Evolutionary conservation across 2,797 vertebrate genomes (phyloP), one percentile per base, ranked within the genome.

Genomic region (Parambassis ranga): DNA sequence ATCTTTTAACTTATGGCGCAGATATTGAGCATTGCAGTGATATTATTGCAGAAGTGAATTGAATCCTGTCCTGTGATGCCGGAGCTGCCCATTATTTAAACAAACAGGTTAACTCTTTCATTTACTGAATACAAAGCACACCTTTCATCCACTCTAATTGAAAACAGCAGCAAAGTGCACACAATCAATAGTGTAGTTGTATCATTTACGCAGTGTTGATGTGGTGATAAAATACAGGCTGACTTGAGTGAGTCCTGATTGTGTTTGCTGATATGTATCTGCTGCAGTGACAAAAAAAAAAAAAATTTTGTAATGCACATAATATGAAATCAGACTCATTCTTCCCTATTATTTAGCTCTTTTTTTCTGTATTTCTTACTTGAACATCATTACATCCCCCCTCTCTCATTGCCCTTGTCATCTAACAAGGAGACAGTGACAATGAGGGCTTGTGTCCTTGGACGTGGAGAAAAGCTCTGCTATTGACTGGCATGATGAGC

Each of bases 401-500:
- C 11, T 39, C 49, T 41, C 33, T 59, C 31, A 16, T 68, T 71
- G 79, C 78, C 81, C 81, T 89, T 89, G 81, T 87, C 84, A 73
- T 75, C 51, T 48, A 46, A 77, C 65, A 77, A 85, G 85, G 85
- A 78, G 76, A 86, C 66, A 24, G 52, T 81, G 83, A 89, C 82
- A 81, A 76, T 71, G 67, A 81, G 83, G 69, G 37, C 78, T 46
- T 0, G 58, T 86, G 84, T 91, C 89, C 86, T 89, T 89, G 79
- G 82, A 84, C 75, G 57, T 77, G 79, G 71, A 73, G 82, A 75
- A 81, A 81, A 75, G 77, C 82, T 78, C 73, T 39, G 3, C 77
- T 89, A 89, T 90, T 90, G 89, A 91, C 87, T 81, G 79, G 75
- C 79, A 83, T 83, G 82, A 86, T 86, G 86, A 89, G 86, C 81